Conservation (phyloP, 2,888 invertebrate species). For the Pycnomerus fuliginosus region DNA sequence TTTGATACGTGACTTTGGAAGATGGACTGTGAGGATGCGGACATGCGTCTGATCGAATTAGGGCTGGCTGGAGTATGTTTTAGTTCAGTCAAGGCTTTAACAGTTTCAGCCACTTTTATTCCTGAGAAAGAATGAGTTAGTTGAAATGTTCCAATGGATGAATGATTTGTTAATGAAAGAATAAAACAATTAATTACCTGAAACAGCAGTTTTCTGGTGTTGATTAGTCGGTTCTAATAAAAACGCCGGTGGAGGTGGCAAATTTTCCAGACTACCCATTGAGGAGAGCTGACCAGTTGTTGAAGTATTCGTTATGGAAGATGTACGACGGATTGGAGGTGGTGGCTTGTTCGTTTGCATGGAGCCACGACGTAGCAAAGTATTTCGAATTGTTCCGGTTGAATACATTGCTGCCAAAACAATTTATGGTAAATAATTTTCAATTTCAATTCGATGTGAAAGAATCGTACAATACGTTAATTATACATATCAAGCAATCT, state of each 20-base stretch:
- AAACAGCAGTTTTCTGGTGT: conserved; percentile 3
- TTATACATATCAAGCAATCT: too few species aligned
- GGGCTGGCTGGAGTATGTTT: conserved; percentile 88
- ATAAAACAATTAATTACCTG: background rate
- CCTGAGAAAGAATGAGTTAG: conserved; percentile 34
- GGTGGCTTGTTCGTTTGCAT: conserved; percentile 69
- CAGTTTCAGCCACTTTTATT: conserved; percentile 80
- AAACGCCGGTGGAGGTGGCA: conserved; percentile 79
- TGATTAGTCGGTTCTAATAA: conserved; percentile 58
- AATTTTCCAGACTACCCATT: conserved; percentile 55
- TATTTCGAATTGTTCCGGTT: conserved; percentile 48
- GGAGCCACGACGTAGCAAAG: conserved; percentile 60
- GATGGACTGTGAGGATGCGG: conserved; percentile 45
- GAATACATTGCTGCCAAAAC: conserved; percentile 36
- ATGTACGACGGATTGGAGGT: conserved; percentile 80
- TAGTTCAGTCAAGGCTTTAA: conserved; percentile 80
- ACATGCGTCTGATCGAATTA: conserved; percentile 64
- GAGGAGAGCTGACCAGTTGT: conserved; percentile 35
- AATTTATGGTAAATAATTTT: too few species aligned
- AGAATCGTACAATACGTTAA: too few species aligned
- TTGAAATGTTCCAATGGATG: background rate
- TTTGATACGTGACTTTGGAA: conserved; percentile 32
- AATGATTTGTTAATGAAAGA: too few species aligned
- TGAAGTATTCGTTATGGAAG: conserved; percentile 58
- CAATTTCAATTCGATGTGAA: too few species aligned